These are phyloP conservation scores for Leucoptera coffeella DNA, from an alignment of 2,888 invertebrate genomes.

Conservation along the genomic window DNA sequence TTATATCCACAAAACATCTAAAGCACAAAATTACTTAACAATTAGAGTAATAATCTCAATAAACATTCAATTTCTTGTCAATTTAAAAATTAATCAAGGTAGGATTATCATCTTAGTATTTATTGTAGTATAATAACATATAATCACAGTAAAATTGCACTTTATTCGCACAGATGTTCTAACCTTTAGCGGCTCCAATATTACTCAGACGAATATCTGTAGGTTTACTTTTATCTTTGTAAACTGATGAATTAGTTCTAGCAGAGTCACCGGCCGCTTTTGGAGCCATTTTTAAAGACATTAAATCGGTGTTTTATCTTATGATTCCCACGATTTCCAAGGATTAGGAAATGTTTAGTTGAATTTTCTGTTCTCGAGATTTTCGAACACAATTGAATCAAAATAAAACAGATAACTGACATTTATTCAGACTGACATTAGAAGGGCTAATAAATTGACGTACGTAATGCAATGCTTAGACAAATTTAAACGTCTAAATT, in stretches of 20 bases:
- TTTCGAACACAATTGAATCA: background rate
- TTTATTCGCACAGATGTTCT: background rate
- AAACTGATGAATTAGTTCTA: conserved; percentile 53
- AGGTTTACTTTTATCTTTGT: conserved; percentile 91
- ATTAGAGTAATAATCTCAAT: background rate
- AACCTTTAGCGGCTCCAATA: conserved; percentile 97
- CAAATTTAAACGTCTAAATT: too few relatives aligned
- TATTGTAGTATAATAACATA: background rate
- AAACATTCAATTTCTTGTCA: background rate
- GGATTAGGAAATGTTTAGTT: background rate
- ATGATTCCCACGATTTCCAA: conserved; percentile 1
- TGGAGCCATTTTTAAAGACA: conserved; percentile 24
- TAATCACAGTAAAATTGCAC: background rate
- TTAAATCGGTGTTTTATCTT: background rate
- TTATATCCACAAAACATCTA: conserved; percentile 1
- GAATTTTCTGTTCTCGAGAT: too few relatives aligned
- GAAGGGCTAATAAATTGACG: too few relatives aligned
- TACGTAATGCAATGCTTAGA: too few relatives aligned
- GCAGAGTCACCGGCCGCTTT: conserved; percentile 43
- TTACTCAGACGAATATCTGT: conserved; percentile 91
- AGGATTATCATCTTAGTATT: too few relatives aligned
- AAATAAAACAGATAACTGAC: background rate
- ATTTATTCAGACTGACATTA: too few relatives aligned
- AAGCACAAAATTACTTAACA: background rate
- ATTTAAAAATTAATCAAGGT: background rate